Evolutionary conservation across 2,888 invertebrate genomes (phyloP).

Genomic region (Cephalotes varians): DNA sequence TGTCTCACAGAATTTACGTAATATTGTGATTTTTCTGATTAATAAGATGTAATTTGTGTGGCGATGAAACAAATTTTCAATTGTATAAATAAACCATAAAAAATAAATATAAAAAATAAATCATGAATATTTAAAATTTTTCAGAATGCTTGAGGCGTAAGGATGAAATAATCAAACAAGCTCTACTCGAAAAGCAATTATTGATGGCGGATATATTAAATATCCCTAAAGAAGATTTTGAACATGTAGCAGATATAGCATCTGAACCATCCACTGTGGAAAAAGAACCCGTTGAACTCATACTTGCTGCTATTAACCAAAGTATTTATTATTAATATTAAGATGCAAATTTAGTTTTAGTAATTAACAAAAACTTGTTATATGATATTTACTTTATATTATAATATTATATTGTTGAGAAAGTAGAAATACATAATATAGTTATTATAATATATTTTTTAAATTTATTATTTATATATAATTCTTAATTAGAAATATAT

Average conservation of each 20-base stretch:
- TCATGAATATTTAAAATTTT: conserved; percentile 65
- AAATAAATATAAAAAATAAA: not conserved
- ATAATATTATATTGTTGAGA: not conserved
- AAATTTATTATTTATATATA: too few species aligned
- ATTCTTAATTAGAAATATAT: too few species aligned
- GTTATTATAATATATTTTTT: not conserved
- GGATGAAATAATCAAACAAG: conserved; percentile 90
- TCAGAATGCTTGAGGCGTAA: conserved; percentile 91
- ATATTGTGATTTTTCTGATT: too few species aligned
- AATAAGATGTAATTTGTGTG: not conserved
- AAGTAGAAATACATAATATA: not conserved
- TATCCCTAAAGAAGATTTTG: conserved; percentile 90
- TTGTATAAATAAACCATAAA: too few species aligned
- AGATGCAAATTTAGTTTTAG: not conserved
- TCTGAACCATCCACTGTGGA: conserved; percentile 87
- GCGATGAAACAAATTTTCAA: not conserved
- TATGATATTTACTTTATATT: not conserved
- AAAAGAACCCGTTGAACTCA: conserved; percentile 89
- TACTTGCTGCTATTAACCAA: conserved; percentile 91
- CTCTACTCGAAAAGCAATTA: conserved; percentile 91
- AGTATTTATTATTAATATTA: conserved; percentile 81
- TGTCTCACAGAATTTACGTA: too few species aligned
- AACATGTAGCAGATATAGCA: conserved; percentile 90
- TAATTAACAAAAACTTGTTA: not conserved
- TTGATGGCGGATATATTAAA: conserved; percentile 92